Evolutionary conservation across 2,797 vertebrate species (phyloP).

Genomic region (Sciurus vulgaris): DNA sequence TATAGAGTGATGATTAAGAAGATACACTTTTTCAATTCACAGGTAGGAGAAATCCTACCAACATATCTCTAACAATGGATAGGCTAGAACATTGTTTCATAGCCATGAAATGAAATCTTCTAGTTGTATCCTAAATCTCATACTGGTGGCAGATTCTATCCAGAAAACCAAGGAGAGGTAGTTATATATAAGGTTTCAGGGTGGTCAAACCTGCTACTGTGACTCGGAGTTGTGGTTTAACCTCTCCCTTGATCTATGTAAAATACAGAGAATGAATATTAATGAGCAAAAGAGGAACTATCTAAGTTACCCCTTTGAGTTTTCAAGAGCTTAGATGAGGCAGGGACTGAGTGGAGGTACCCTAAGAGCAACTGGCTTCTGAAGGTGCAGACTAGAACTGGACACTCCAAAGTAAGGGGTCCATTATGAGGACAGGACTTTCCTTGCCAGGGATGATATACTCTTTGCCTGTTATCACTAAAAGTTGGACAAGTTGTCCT

Average conservation of each 20-base stretch:
- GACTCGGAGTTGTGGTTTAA: not conserved
- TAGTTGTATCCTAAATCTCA: not conserved
- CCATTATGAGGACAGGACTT: not conserved
- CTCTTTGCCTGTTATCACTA: not conserved
- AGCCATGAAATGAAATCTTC: not conserved
- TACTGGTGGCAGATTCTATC: not conserved
- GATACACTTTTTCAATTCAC: not conserved
- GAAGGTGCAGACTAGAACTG: not conserved
- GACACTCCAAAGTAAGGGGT: not conserved
- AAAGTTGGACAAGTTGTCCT: not conserved
- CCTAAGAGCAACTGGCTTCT: not conserved
- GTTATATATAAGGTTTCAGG: not conserved
- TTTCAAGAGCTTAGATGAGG: not conserved
- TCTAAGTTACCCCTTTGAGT: not conserved
- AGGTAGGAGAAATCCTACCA: slow-evolving; percentile 8
- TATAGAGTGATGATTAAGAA: not conserved
- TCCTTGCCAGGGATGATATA: not conserved
- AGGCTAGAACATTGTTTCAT: not conserved
- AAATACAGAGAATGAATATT: not conserved
- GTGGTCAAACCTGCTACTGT: not conserved
- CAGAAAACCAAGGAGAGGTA: not conserved
- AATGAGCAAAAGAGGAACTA: not conserved
- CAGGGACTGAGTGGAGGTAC: not conserved
- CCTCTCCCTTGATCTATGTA: not conserved
- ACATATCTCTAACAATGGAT: not conserved